A percentile compares a stretch with the other conserved stretches of the same genome.
phyloP scores from a whole-genome alignment of 2,113 vertebrate species.

The Hucho hucho region DNA sequence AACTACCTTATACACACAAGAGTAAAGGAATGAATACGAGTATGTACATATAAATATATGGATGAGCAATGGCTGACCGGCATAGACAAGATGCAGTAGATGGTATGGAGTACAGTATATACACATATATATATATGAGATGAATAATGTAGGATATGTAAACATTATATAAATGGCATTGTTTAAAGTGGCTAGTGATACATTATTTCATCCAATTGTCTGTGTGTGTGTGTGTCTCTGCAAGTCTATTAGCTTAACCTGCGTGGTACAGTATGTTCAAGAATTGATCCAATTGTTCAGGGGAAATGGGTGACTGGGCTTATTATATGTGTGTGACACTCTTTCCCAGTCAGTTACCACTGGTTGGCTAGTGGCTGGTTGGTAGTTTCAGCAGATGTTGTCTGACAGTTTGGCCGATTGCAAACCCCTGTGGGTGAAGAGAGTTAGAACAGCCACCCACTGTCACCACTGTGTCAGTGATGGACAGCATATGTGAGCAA shows the following conservation, averaged over 20 bases:
- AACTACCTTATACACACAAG: too few species aligned
- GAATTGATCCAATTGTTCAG: not conserved
- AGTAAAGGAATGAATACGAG: too few species aligned
- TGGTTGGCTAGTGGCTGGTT: constrained; percentile 66
- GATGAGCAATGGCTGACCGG: too few species aligned
- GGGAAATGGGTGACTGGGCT: constrained; percentile 5
- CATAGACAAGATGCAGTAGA: too few species aligned
- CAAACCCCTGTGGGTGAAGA: constrained; percentile 68
- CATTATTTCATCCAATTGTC: not conserved
- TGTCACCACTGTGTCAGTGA: constrained; percentile 66
- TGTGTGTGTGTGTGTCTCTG: constrained; percentile 9
- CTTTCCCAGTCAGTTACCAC: constrained; percentile 49
- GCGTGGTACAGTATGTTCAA: not conserved
- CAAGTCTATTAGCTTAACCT: not conserved
- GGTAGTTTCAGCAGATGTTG: constrained; percentile 72
- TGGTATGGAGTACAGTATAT: too few species aligned
- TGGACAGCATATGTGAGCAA: constrained; percentile 73
- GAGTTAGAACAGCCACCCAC: constrained; percentile 39
- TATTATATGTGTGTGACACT: constrained; percentile 12
- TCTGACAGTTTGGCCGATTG: constrained; percentile 72
- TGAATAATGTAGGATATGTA: too few species aligned
- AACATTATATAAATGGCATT: too few species aligned
- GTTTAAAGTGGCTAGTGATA: too few species aligned
- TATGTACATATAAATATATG: too few species aligned
- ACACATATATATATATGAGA: too few species aligned